Evolutionary conservation across 2,888 invertebrate genomes (phyloP).

Genomic region (Eilema depressum): DNA sequence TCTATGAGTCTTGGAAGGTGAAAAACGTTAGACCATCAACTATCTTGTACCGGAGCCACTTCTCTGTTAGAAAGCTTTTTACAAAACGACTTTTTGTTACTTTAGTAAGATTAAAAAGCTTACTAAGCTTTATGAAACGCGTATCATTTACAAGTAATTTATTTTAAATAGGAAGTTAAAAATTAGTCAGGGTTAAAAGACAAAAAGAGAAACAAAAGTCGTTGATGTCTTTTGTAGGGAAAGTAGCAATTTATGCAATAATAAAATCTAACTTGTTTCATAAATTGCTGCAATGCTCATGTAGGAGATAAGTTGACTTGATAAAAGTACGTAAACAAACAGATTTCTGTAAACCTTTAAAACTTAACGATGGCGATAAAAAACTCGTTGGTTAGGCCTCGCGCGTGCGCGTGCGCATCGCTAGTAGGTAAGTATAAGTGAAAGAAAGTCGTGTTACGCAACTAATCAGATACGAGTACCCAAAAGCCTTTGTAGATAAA

Average conservation of each 20-base stretch:
- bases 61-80: conserved; percentile 9
- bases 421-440: conserved; percentile 23
- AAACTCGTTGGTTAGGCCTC: conserved; percentile 16
- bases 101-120: not conserved
- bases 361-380: conserved; percentile 15
- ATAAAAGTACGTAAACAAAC: conserved; percentile 1
- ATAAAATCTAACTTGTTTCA: not conserved
- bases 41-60: not conserved
- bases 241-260: not conserved
- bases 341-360: not conserved
- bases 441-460: conserved; percentile 40
- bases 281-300: not conserved
- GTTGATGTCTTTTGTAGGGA: conserved; percentile 61
- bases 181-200: not conserved
- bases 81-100: not conserved
- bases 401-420: conserved; percentile 22
- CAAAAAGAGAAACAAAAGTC: conserved; percentile 32
- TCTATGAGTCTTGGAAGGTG: conserved; percentile 50
- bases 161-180: not conserved
- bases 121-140: not conserved
- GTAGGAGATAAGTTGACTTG: not conserved
- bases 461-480: conserved; percentile 28
- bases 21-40: conserved; percentile 9
- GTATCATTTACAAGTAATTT: not conserved
- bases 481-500: conserved; percentile 37